Percentiles rank a stretch among this genome's conserved stretches.
Evolutionary conservation across 2,797 vertebrate genomes (phyloP).

Genomic region (Dicrostonyx torquatus): DNA sequence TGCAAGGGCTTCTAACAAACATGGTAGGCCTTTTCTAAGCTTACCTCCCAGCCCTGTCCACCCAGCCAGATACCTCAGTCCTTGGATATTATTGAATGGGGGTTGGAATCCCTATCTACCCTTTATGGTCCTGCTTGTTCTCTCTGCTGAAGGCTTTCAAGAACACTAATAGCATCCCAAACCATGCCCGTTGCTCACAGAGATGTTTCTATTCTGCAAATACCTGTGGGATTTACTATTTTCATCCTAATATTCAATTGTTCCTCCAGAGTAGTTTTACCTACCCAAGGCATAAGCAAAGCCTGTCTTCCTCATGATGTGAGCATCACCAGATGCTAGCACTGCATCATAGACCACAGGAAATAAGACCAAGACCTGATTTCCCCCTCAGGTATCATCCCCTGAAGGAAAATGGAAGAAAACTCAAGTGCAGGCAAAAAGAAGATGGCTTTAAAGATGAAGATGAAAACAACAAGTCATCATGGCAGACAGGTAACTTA

Average conservation of each 20-base stretch:
- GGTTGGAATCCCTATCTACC: no score
- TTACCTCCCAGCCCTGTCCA: neutral
- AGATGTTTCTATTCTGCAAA: neutral
- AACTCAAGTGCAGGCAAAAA: neutral
- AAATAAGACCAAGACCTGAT: neutral
- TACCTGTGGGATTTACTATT: neutral
- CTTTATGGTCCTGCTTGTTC: neutral
- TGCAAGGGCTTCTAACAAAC: neutral
- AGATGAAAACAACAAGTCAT: fast-evolving
- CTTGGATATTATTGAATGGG: neutral
- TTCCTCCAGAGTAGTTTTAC: neutral
- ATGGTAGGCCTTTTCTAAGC: neutral
- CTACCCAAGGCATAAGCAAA: neutral
- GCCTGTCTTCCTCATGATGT: neutral
- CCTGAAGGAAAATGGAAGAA: neutral
- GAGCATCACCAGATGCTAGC: neutral
- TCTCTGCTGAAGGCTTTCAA: neutral
- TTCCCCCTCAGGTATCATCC: neutral
- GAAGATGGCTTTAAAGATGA: neutral
- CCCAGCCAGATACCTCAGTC: neutral
- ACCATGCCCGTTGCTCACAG: neutral
- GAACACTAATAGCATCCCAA: neutral
- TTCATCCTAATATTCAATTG: conserved; percentile 8
- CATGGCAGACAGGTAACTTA: neutral
- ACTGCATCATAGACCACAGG: neutral